Base-by-base conservation (phyloP, 2,888 invertebrate genomes). In the Nemotelus nigrinus region DNA sequence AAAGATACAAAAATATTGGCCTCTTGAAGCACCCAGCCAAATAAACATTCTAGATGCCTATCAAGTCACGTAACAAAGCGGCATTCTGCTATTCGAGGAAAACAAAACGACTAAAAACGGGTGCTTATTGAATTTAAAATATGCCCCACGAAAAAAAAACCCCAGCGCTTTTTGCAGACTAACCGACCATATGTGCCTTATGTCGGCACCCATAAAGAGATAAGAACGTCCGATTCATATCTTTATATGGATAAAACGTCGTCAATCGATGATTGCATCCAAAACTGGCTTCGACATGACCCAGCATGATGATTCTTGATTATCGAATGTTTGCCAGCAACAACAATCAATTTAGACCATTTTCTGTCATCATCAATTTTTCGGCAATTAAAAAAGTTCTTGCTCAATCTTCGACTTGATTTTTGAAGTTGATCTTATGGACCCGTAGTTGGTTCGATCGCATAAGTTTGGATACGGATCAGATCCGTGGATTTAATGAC, bases 331-430 rank as follows among this genome's bases (percentile, higher is more conserved):
- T 65, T 65, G 3, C 65, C 6, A 41, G 47, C 63, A 3, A 50
- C 50, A 50, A 44, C 65, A 44, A n/a, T 65, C 47, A 44, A 65
- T 65, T 65, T 65, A 10, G 47, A 65, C 65, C 65, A 65, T 65
- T 65, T 65, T 65, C 65, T 65, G 65, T 65, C 65, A 65, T 65
- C 65, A 65, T 45, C 65, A 65, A 65, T 65, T 65, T 47, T 65
- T 65, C 65, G 65, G 65, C 65, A 65, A 65, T 65, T 65, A 45
- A n/a, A 44, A 25, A 47, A 65, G 47, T 41, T 45, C 47, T 65
- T 47, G 65, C 65, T 65, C 47, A 45, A 65, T 45, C 65, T 65
- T n/a, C 63, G 47, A 8, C n/a, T 65, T 65, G 65, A 65, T 65
- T 47, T 65, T n/a, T 25, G 25, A 47, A 47, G 65, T 65, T 45